A percentile compares a stretch with the other conserved stretches of the same genome.
Conservation (phyloP, 2,888 invertebrate genomes). For the Philereme vetulata region DNA sequence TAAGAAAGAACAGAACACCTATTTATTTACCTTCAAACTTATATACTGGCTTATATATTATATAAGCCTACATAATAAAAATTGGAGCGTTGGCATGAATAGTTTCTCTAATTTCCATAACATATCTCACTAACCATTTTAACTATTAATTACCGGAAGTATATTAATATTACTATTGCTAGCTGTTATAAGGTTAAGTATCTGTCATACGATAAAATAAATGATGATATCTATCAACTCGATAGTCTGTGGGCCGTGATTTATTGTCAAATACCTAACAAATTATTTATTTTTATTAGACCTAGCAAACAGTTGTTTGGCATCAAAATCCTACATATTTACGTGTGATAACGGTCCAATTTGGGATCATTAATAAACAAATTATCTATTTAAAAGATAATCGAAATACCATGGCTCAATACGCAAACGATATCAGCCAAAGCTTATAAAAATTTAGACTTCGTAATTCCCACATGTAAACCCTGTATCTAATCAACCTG, state of each 20-base stretch:
- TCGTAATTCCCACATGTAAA: no score
- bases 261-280: slow-evolving; percentile 50
- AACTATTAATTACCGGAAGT: slow-evolving; percentile 58
- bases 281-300: slow-evolving; percentile 19
- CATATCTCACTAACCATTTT: slow-evolving; percentile 62
- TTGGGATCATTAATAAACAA: no score
- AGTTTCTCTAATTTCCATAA: slow-evolving; percentile 54
- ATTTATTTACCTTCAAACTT: no score
- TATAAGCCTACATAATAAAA: slow-evolving; percentile 22
- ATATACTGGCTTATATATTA: neutral
- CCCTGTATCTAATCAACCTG: no score
- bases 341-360: no score
- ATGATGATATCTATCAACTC: slow-evolving; percentile 37
- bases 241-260: slow-evolving; percentile 64
- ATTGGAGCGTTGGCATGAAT: slow-evolving; percentile 31
- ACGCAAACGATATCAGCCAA: no score
- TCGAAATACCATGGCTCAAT: no score
- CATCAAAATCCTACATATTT: no score
- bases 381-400: no score
- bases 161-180: slow-evolving; percentile 51
- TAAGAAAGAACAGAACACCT: no score
- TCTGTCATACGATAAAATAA: slow-evolving; percentile 12
- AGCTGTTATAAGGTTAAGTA: slow-evolving; percentile 45
- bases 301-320: neutral
- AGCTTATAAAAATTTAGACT: no score